Percentiles rank a stretch among this genome's conserved stretches.
Conservation (phyloP, 2,888 invertebrate genomes). For the Hemicrepidius hirtus region DNA sequence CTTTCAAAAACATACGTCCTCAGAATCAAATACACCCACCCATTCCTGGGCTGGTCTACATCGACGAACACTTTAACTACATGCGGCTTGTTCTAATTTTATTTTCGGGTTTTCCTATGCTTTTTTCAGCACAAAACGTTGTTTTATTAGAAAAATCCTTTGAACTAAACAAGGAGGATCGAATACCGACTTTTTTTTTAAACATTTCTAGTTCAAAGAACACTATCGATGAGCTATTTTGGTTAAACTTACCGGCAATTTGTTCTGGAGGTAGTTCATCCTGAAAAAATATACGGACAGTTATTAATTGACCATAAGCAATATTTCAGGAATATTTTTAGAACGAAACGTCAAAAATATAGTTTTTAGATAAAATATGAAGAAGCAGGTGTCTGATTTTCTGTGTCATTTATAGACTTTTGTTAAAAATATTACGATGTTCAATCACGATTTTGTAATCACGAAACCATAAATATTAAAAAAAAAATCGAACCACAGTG, state of each 20-base stretch:
- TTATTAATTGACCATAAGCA: slow-evolving; percentile 10
- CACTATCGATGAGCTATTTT: slow-evolving; percentile 1
- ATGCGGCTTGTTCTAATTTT: slow-evolving; percentile 27
- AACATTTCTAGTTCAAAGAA: background rate
- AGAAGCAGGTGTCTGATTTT: slow-evolving; percentile 12
- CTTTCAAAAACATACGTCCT: slow-evolving; percentile 36
- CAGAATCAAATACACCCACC: slow-evolving; percentile 33
- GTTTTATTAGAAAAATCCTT: background rate
- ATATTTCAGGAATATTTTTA: slow-evolving; percentile 14
- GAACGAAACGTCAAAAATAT: background rate
- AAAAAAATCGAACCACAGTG: background rate
- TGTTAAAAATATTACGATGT: too few species aligned
- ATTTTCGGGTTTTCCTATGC: slow-evolving; percentile 1
- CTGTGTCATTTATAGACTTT: too few species aligned
- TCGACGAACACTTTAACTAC: slow-evolving; percentile 25
- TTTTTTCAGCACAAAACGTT: background rate
- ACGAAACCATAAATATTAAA: background rate
- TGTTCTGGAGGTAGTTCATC: slow-evolving; percentile 95
- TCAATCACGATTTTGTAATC: background rate
- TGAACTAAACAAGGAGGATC: background rate
- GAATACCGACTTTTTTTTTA: background rate
- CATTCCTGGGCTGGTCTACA: slow-evolving; percentile 27
- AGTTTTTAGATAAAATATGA: background rate
- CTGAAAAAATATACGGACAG: slow-evolving; percentile 73
- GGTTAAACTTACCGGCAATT: slow-evolving; percentile 85